Evolutionary conservation across 30 jellyfish, hydroid and myxozoan species (phyloP).

Genomic region (Aurelia aurita complex sp. Pacific): DNA sequence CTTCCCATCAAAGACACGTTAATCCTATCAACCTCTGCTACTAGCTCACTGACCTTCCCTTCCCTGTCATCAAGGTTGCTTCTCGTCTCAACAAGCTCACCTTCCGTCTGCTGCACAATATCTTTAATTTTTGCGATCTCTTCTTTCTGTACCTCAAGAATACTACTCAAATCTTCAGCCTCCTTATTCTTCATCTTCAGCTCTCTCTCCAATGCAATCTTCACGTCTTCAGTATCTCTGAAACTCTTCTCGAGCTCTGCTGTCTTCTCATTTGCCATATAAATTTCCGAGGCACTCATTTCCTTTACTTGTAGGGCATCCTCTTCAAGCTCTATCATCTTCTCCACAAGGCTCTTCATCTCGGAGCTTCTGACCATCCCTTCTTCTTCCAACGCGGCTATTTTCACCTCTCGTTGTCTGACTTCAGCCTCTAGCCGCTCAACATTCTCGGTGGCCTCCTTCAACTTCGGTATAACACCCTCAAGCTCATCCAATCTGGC

Average conservation of each 20-base stretch:
- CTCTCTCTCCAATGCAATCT: constrained; percentile 2
- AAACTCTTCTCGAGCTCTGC: constrained; percentile 29
- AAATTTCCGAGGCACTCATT: constrained; percentile 27
- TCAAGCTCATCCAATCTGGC: constrained; percentile 40
- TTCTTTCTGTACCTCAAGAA: constrained; percentile 25
- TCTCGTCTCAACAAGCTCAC: constrained; percentile 8
- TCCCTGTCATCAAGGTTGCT: not conserved
- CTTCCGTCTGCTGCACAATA: constrained; percentile 24
- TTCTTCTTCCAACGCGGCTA: constrained; percentile 24
- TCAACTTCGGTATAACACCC: constrained; percentile 8
- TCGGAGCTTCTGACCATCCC: not conserved
- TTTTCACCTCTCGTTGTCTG: constrained; percentile 2
- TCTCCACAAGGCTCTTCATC: not conserved
- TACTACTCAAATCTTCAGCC: constrained; percentile 18
- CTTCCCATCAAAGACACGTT: not conserved
- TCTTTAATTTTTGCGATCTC: constrained; percentile 10
- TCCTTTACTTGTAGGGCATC: constrained; percentile 3
- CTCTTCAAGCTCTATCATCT: constrained; percentile 25
- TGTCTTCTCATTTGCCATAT: constrained; percentile 43
- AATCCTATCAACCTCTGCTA: not conserved
- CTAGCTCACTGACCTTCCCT: not conserved
- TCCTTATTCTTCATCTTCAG: constrained; percentile 2
- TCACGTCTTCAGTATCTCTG: constrained; percentile 15
- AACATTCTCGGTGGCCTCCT: constrained; percentile 9
- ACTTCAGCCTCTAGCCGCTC: constrained; percentile 25